Base-by-base conservation (phyloP, 2,113 vertebrate species). In the Baryphthengus martii region DNA sequence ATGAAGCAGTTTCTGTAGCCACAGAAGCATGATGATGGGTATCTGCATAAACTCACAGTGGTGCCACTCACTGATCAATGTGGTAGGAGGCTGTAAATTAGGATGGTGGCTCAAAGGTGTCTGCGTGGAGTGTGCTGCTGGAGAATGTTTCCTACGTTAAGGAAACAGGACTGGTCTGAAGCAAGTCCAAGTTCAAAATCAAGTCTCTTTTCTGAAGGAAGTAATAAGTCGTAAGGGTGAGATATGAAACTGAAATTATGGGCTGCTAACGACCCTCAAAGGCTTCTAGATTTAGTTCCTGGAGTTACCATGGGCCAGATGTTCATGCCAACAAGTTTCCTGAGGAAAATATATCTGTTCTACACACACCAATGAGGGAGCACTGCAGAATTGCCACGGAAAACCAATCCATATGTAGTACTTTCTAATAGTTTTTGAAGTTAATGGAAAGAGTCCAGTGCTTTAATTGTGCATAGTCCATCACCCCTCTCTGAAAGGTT, bases 311-410 rank as follows among this genome's bases (percentile, higher is more conserved):
- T 77, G 56, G 85, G 85, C 47, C 82, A 94, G 58, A 84, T 61
- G 37, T 65, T 90, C 75, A 96, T 89, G 95, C 85, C 92, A 95
- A 77, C 75, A 86, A 59, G 35, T 61, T 95, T 94, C 59, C 91
- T 90, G 90, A 92, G 44, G 82, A 94, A 96, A 94, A 94, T 65
- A 49, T 58, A 77, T 92, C 75, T 90, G 33, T 77, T 90, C 72
- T 96, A 16, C 37, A 55, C 26, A 50, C 12, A 61, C 20, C 0
- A 1, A 80, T 50, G 85, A 71, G 37, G 44, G 59, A 93, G 35
- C 35, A 47, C 7, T 72, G 65, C 33, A 74, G 65, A 92, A 71
- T 3, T 95, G 47, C 39, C 72, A 77, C 1, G 4, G 73, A 87
- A 92, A 93, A 49, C 65, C 37, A 77, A 72, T 67, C 26, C 47